Conservation (phyloP, 2,113 vertebrate species). For the Litocranius walleri region DNA sequence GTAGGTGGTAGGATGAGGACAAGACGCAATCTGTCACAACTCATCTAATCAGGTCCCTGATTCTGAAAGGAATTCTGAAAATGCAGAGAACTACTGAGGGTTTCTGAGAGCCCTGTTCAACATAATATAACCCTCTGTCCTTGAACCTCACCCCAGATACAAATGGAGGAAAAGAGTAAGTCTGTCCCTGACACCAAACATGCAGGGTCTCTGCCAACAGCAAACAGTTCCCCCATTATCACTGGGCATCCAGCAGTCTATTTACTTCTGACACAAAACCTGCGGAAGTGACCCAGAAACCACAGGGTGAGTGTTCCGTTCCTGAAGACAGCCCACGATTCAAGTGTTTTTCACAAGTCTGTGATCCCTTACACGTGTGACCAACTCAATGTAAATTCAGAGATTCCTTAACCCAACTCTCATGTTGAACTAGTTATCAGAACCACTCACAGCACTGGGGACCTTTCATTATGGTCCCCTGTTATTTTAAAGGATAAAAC, state of each 20-base stretch:
- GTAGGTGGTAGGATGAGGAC: background rate
- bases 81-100: background rate
- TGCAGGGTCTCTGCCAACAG: background rate
- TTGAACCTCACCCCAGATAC: background rate
- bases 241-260: background rate
- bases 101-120: background rate
- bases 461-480: background rate
- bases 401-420: background rate
- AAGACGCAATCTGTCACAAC: background rate
- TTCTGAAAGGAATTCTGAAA: background rate
- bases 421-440: background rate
- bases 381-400: background rate
- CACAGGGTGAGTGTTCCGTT: background rate
- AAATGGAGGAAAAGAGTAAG: background rate
- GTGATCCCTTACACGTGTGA: background rate
- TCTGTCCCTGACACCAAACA: background rate
- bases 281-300: background rate
- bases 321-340: background rate
- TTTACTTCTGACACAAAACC: background rate
- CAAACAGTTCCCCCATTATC: background rate
- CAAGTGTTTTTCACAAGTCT: background rate
- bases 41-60: background rate
- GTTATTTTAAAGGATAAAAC: background rate
- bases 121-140: background rate
- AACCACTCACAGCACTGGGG: background rate